These are phyloP conservation scores for Teinopalpus imperialis DNA, from an alignment of 2,888 invertebrate genomes.

Conservation along the genomic window DNA sequence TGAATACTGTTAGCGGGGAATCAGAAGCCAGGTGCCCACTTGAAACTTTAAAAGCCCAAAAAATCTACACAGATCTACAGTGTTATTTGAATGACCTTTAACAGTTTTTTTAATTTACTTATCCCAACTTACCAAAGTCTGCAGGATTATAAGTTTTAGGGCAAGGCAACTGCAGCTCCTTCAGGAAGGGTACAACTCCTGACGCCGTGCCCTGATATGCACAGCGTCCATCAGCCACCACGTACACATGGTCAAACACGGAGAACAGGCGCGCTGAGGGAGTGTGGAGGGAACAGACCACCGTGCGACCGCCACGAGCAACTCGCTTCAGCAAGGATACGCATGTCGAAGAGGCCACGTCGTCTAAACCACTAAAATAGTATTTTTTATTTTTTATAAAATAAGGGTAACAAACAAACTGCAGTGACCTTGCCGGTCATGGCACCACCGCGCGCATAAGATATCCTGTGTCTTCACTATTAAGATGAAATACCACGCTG, in stretches of 20 bases:
- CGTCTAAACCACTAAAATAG: slow-evolving; percentile 94
- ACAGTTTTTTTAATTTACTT: too few species aligned
- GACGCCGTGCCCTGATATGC: slow-evolving; percentile 92
- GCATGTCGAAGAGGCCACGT: slow-evolving; percentile 94
- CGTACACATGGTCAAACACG: slow-evolving; percentile 95
- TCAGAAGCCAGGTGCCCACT: too few species aligned
- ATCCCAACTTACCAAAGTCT: slow-evolving; percentile 94
- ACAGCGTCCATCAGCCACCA: slow-evolving; percentile 94
- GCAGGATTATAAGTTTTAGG: slow-evolving; percentile 97
- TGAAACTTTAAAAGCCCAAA: too few species aligned
- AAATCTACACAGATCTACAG: too few species aligned
- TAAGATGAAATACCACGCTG: too few species aligned
- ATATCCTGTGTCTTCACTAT: too few species aligned
- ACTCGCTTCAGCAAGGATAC: slow-evolving; percentile 91
- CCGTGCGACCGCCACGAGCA: slow-evolving; percentile 93
- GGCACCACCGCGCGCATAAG: too few species aligned
- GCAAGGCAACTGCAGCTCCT: slow-evolving; percentile 89
- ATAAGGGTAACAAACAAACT: too few species aligned
- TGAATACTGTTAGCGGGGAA: too few species aligned
- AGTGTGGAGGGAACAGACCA: slow-evolving; percentile 97
- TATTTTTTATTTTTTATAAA: too few species aligned
- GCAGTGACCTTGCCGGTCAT: too few species aligned
- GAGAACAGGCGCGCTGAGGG: slow-evolving; percentile 96
- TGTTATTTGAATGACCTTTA: too few species aligned
- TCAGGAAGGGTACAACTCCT: slow-evolving; percentile 91